Percentiles rank a stretch among this genome's conserved stretches.
phyloP scores from a whole-genome alignment of 1,140 invertebrate species.

The Hyphantria cunea region DNA sequence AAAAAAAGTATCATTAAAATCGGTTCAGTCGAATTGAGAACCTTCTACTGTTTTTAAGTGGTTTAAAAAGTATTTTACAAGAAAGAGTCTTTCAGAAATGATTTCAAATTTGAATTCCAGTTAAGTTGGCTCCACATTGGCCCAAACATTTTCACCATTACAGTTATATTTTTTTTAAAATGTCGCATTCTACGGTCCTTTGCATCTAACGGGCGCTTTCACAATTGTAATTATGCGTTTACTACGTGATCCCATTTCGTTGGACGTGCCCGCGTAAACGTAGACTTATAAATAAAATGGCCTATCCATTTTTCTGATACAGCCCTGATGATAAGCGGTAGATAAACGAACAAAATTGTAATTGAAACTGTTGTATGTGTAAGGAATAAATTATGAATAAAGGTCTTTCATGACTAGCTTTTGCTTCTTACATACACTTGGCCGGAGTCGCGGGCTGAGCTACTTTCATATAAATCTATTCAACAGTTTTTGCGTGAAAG shows the following conservation, averaged over 20 bases:
- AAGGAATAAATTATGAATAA: no score
- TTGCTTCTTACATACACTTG: no score
- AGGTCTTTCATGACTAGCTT: no score
- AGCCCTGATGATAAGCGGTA: constrained; percentile 22
- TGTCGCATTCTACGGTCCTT: constrained; percentile 30
- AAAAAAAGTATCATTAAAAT: no score
- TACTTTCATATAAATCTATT: no score
- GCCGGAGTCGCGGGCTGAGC: no score
- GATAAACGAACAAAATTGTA: constrained; percentile 8
- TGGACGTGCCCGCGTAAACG: constrained; percentile 57
- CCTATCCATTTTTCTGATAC: constrained; percentile 27
- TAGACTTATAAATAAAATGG: constrained; percentile 39
- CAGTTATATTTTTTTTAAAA: constrained; percentile 38
- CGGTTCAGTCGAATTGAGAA: no score
- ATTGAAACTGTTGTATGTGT: background rate
- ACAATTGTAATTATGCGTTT: constrained; percentile 61
- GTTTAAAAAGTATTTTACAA: no score
- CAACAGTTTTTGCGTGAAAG: no score
- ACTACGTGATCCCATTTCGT: constrained; percentile 66
- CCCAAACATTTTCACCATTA: constrained; percentile 18
- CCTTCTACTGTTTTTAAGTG: no score
- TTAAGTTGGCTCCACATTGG: background rate
- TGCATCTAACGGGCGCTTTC: constrained; percentile 41
- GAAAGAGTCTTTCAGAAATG: no score
- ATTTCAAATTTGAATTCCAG: no score